Evolutionary conservation across 2,113 vertebrate species (phyloP).

Genomic region (Pituophis catenifer): DNA sequence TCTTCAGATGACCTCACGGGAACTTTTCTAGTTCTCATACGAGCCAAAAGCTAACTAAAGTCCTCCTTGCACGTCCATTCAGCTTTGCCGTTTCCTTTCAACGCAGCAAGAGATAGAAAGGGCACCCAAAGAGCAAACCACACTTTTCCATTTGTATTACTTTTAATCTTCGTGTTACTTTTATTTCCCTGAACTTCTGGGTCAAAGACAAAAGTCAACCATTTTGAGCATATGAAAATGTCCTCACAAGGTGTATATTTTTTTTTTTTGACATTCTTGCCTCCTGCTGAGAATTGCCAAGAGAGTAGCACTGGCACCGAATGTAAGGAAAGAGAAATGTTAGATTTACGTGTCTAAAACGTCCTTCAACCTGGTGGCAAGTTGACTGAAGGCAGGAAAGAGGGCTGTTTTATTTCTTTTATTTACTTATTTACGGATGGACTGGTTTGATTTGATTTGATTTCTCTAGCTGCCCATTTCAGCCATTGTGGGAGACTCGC

Average conservation of each 20-base stretch:
- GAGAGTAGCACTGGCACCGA: not conserved
- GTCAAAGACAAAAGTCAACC: not conserved
- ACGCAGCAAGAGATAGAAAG: not conserved
- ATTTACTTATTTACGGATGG: not conserved
- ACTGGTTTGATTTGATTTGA: not conserved
- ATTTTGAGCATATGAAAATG: not conserved
- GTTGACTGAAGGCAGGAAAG: not conserved
- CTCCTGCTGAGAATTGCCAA: not conserved
- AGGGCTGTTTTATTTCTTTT: not conserved
- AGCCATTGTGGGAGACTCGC: not conserved
- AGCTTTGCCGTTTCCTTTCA: slow-evolving; percentile 15
- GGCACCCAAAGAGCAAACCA: not conserved
- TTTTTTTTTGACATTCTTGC: not conserved
- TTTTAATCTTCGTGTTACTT: too few species aligned
- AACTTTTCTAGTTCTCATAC: not conserved
- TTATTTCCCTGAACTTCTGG: not conserved
- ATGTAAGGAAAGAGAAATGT: not conserved
- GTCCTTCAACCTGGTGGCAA: not conserved
- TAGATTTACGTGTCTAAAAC: too few species aligned
- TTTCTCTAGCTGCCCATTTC: not conserved
- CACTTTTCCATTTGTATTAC: too few species aligned
- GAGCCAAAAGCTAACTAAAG: not conserved
- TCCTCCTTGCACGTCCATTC: not conserved
- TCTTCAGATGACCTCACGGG: not conserved
- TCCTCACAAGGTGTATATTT: too few species aligned